These are phyloP conservation scores for Percopsis transmontana DNA, from an alignment of 2,113 vertebrate genomes.

Conservation along the genomic window DNA sequence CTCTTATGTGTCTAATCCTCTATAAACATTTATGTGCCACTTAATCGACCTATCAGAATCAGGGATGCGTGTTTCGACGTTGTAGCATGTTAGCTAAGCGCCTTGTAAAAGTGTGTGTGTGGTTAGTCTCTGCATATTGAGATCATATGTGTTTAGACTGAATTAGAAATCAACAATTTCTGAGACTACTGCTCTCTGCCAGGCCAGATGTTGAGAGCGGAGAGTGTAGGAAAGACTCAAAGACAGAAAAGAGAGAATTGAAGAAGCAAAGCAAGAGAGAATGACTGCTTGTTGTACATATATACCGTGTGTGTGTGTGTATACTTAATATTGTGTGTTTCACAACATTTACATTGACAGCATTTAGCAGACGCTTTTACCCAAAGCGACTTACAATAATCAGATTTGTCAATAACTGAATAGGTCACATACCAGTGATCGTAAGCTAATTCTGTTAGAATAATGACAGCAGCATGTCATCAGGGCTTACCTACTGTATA, in stretches of 20 bases:
- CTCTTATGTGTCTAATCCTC: conserved; percentile 29
- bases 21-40: conserved; percentile 49
- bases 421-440: too few relatives aligned
- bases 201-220: conserved; percentile 38
- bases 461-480: too few relatives aligned
- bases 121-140: conserved; percentile 26
- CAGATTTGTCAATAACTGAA: too few relatives aligned
- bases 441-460: too few relatives aligned
- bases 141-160: conserved; percentile 60
- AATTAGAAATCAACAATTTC: conserved; percentile 35
- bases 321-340: too few relatives aligned
- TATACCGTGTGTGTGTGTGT: conserved; percentile 49
- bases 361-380: too few relatives aligned
- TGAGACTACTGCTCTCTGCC: conserved; percentile 33
- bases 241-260: not conserved
- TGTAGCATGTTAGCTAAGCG: conserved; percentile 1
- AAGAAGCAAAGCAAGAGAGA: not conserved
- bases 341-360: too few relatives aligned
- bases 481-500: too few relatives aligned
- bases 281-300: conserved; percentile 48
- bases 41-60: conserved; percentile 8
- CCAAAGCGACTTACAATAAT: too few relatives aligned
- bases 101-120: conserved; percentile 17
- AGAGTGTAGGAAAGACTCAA: not conserved
- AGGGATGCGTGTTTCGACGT: not conserved